Evolutionary conservation across 2,113 vertebrate genomes (phyloP).

Genomic region (Phalacrocorax aristotelis): DNA sequence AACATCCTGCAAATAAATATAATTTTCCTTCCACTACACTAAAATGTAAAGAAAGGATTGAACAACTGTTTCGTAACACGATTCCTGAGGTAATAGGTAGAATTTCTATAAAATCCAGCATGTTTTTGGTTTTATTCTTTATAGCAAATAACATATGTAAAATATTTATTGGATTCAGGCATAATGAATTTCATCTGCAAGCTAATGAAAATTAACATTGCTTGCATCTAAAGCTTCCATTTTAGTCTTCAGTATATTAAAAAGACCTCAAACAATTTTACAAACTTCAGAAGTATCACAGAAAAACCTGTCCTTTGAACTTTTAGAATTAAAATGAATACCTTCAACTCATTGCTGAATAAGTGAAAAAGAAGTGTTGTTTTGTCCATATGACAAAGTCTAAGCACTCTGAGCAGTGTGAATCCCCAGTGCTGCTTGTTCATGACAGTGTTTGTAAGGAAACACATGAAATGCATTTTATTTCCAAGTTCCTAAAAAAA

Average conservation of each 20-base stretch:
- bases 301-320: not conserved
- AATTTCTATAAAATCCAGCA: not conserved
- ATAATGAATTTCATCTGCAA: not conserved
- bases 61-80: not conserved
- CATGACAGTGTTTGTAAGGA: not conserved
- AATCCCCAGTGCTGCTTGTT: not conserved
- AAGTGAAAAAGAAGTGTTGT: not conserved
- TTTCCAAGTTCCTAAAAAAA: not conserved
- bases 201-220: not conserved
- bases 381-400: not conserved
- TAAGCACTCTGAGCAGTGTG: not conserved
- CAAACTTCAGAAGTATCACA: not conserved
- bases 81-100: not conserved
- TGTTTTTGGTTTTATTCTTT: not conserved
- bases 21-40: conserved; percentile 70
- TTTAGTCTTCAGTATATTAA: not conserved
- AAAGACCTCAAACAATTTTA: not conserved
- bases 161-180: not conserved
- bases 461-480: not conserved
- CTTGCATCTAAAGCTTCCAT: not conserved
- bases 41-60: not conserved
- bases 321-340: not conserved
- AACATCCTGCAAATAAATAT: conserved; percentile 73
- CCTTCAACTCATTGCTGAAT: not conserved
- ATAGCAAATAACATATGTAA: not conserved